Evolutionary conservation across 2,113 vertebrate genomes (phyloP), one percentile per base, ranked within the genome.

Genomic region (Podarcis cretensis): DNA sequence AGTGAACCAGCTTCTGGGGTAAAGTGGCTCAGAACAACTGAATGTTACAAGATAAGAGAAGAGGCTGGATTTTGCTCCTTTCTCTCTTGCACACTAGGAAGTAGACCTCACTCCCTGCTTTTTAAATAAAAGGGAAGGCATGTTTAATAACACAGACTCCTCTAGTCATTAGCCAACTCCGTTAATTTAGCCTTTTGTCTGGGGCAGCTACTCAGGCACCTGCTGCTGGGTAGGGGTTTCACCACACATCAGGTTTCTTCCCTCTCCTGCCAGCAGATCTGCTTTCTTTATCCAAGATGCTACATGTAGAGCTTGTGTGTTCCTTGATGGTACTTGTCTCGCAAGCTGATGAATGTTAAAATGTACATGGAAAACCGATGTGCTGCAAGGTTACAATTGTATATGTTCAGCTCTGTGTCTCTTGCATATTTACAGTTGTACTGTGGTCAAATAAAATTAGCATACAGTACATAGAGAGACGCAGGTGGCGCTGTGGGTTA

Each of bases 341-440:
- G 6, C 18, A 79, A n/a, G 77, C 30, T 78, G 43, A 9, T 27
- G 25, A 86, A 35, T 66, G 30, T 87, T 20, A 0, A 78, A 57
- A 90, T 81, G 27, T 71, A n/a, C 35, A 2, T 85, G 74, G 16
- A 32, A 91, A 86, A 40, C 0, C 35, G 86, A 30, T 13, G 25
- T 2, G 43, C 40, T 81, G 79, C 63, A 13, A 80, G 3, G 21
- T 40, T n/a, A 32, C 37, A 83, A 54, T 63, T 16, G 0, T 27
- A 30, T 84, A 12, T 2, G 0, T 35, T 30, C 57, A 48, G 6
- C 37, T 68, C 57, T n/a, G 6, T 0, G 0, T 79, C 8, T 40
- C 21, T 27, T 84, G 80, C n/a, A 0, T 63, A 1, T 35, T 3
- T 48, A 5, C 14, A 90, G 87, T 43, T 6, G 81, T 77, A 40